Evolutionary conservation across 2,113 vertebrate species (phyloP).

Genomic region (Toxotes jaculatrix): DNA sequence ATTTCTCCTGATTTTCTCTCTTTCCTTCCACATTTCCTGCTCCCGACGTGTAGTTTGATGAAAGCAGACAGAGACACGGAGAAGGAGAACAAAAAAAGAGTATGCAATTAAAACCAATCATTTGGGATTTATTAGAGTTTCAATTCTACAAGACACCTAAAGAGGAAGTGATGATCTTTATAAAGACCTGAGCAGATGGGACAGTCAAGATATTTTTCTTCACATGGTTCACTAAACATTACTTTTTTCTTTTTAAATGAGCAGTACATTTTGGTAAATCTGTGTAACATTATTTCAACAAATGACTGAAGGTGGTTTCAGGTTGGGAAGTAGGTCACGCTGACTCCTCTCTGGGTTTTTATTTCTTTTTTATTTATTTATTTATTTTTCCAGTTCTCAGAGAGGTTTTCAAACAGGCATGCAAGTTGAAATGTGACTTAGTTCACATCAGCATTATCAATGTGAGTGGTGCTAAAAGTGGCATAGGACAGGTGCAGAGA

Average conservation of each 20-base stretch:
- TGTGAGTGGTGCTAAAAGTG: slow-evolving; percentile 22
- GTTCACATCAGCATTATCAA: background rate
- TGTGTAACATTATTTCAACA: background rate
- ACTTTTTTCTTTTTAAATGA: background rate
- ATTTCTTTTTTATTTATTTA: background rate
- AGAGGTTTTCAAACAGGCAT: background rate
- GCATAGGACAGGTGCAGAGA: slow-evolving; percentile 19
- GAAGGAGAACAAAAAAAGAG: background rate
- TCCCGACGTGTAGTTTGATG: slow-evolving; percentile 14
- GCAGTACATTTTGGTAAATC: background rate
- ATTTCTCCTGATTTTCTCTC: slow-evolving; percentile 4
- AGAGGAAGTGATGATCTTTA: background rate
- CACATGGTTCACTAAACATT: background rate
- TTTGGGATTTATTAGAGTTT: slow-evolving; percentile 1
- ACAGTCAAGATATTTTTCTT: background rate
- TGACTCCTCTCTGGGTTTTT: background rate
- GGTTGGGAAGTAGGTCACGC: slow-evolving; percentile 9
- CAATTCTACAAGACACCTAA: background rate
- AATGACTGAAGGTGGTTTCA: slow-evolving; percentile 7
- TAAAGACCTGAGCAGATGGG: background rate
- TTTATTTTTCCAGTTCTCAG: background rate
- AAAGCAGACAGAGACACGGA: slow-evolving; percentile 25
- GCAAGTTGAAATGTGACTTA: slow-evolving; percentile 3
- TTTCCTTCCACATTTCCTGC: background rate
- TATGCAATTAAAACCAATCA: background rate